These are phyloP conservation scores for Poecilus cupreus DNA, from an alignment of 2,888 invertebrate species.

Conservation along the genomic window DNA sequence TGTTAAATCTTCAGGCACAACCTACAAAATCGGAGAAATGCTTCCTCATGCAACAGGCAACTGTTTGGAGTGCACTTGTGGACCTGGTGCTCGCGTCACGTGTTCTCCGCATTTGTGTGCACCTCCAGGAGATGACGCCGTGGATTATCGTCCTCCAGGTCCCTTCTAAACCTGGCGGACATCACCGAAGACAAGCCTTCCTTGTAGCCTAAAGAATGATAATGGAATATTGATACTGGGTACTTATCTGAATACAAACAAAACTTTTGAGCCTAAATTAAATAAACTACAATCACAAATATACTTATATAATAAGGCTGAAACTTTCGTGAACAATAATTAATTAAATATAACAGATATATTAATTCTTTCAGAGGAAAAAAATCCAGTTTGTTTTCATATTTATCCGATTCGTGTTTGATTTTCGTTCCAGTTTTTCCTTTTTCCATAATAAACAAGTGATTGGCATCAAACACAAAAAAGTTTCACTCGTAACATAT, in stretches of 20 bases:
- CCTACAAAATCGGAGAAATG: slow-evolving; percentile 79
- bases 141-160: slow-evolving; percentile 71
- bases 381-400: too few relatives aligned
- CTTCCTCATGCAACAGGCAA: slow-evolving; percentile 82
- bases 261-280: too few relatives aligned
- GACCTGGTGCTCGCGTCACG: slow-evolving; percentile 74
- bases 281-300: too few relatives aligned
- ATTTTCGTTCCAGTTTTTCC: too few relatives aligned
- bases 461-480: too few relatives aligned
- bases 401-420: too few relatives aligned
- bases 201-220: slow-evolving; percentile 7
- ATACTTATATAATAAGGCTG: too few relatives aligned
- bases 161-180: slow-evolving; percentile 64
- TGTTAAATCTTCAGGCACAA: slow-evolving; percentile 76
- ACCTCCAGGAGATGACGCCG: slow-evolving; percentile 70
- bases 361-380: too few relatives aligned
- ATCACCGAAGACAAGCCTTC: slow-evolving; percentile 55
- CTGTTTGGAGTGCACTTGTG: slow-evolving; percentile 82
- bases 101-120: slow-evolving; percentile 72
- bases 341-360: too few relatives aligned
- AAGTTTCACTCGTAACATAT: too few relatives aligned
- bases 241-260: background rate
- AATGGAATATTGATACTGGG: background rate
- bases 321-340: too few relatives aligned
- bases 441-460: background rate